Base-by-base conservation (phyloP, 1,140 invertebrate genomes). In the Listronotus oregonensis region DNA sequence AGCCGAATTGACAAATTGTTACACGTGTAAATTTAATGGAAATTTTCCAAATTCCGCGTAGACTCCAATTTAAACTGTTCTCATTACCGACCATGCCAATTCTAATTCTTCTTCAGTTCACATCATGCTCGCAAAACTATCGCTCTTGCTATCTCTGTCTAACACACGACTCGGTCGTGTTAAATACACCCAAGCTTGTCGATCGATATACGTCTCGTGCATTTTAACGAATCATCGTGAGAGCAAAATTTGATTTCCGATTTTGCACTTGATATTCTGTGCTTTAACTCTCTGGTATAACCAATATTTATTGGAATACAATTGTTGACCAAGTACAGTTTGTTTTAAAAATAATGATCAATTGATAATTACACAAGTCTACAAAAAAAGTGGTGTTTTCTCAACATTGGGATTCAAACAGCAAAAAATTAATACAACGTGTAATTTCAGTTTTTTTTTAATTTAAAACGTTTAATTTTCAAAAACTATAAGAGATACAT, bases 221-320 rank as follows among this genome's bases (percentile, higher is more conserved):
- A 63, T 63, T 55, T 18, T 55, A 63, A 63, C 60, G 50, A 63
- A 50, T 46, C 31, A 55, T 63, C 60, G 60, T 63, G 60, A 63
- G 60, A 63, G 60, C 50, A 63, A 63, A 63, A 63, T 63, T 63
- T 63, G 51, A 63, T 63, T 63, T 63, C 60, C 51, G 46, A 63
- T 55, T 63, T 37, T 46, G 27, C 40, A 27, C 39, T 63, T 63
- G 47, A 63, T 63, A 63, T 63, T 63, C 60, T 32, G 39, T 32
- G 40, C 12, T 15, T 9, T 10, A 9, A 51, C 37, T 51, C 39
- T 11, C 3, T 31, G 44, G 14, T 49, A 59, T 49, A 14, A 43
- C 43, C 56, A 59, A 59, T 59, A 59, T 59, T 46, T 46, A 47
- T 59, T 8, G 21, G 11, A 14, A 8, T 21, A 43, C 3, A 15